These are phyloP conservation scores for Diorhabda elongata DNA, from an alignment of 1,140 invertebrate genomes.

Conservation along the genomic window DNA sequence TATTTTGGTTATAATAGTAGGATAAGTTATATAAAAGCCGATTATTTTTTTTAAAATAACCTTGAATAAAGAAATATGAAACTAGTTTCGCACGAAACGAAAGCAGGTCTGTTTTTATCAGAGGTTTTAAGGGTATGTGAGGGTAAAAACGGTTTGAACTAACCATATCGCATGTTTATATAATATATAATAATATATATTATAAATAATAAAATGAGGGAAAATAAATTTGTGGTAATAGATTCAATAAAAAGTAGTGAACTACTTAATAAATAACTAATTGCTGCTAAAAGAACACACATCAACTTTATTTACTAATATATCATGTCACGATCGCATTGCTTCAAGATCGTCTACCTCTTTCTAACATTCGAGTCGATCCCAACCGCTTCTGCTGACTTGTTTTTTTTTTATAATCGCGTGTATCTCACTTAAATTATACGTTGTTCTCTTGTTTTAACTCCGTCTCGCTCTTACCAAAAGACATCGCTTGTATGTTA, in stretches of 20 bases:
- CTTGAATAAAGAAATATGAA: conserved; percentile 1
- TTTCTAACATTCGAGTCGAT: conserved; percentile 19
- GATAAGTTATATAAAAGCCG: neutral
- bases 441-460: conserved; percentile 28
- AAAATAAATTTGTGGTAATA: too few relatives aligned
- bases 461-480: conserved; percentile 14
- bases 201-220: too few relatives aligned
- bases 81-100: neutral
- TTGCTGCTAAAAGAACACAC: conserved; percentile 22
- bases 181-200: too few relatives aligned
- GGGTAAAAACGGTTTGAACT: too few relatives aligned
- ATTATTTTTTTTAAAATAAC: neutral
- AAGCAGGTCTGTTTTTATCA: neutral
- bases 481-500: neutral
- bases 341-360: conserved; percentile 12
- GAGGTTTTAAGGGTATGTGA: too few relatives aligned
- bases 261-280: conserved; percentile 27
- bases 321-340: conserved; percentile 29
- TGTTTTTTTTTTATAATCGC: conserved; percentile 27
- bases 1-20: neutral
- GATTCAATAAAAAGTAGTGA: too few relatives aligned
- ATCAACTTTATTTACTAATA: conserved; percentile 31
- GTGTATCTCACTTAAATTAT: conserved; percentile 29
- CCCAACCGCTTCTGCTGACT: conserved; percentile 15
- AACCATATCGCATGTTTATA: too few relatives aligned